Evolutionary conservation across 2,113 vertebrate species (phyloP).

Genomic region (Opisthocomus hoazin): DNA sequence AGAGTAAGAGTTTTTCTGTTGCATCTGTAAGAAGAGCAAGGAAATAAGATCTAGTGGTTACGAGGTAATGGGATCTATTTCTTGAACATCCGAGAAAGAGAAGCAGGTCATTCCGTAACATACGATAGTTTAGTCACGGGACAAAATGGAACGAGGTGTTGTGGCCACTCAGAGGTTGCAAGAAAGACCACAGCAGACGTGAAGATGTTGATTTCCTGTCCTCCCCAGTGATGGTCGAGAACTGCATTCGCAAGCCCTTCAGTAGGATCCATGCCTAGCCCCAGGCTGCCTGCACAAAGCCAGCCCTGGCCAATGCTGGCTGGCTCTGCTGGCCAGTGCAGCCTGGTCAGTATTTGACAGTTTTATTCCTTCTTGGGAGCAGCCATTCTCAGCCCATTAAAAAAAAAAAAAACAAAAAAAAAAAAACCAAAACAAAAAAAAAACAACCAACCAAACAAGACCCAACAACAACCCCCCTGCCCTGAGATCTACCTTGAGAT

Average conservation of each 20-base stretch:
- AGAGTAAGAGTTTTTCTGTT: background rate
- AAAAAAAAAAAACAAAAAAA: background rate
- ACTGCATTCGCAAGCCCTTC: background rate
- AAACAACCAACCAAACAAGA: background rate
- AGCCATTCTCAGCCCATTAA: background rate
- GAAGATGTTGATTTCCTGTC: background rate
- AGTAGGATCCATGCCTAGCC: background rate
- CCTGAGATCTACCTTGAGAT: background rate
- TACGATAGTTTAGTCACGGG: background rate
- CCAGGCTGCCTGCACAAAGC: background rate
- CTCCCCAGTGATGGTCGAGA: fast-evolving
- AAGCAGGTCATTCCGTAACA: background rate
- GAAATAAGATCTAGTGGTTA: background rate
- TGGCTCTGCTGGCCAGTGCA: background rate
- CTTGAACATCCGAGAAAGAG: background rate
- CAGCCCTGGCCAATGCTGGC: background rate
- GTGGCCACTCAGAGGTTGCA: background rate
- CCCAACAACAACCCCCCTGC: background rate
- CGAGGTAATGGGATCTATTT: background rate
- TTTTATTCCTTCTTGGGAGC: background rate
- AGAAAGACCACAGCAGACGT: fast-evolving
- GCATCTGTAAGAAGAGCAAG: background rate
- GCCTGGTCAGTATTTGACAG: fast-evolving
- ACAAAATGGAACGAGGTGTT: background rate
- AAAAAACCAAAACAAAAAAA: background rate